Evolutionary conservation across 2,113 vertebrate genomes (phyloP).

Genomic region (Thryonomys swinderianus): DNA sequence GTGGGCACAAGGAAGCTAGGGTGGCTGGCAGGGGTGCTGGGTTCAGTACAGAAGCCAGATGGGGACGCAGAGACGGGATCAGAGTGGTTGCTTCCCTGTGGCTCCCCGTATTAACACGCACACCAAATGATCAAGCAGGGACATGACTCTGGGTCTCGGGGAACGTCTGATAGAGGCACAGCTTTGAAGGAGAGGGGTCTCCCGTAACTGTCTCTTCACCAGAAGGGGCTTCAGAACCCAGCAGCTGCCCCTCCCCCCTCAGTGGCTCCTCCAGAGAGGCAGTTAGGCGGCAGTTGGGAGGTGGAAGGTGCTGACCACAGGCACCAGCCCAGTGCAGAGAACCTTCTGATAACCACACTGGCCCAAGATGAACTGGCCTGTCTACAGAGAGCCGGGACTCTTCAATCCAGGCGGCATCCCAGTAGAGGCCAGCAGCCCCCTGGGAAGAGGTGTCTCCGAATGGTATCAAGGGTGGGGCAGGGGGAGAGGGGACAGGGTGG

Average conservation of each 20-base stretch:
- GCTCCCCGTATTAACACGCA: background rate
- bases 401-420: constrained; percentile 68
- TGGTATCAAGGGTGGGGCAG: constrained; percentile 50
- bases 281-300: constrained; percentile 78
- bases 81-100: background rate
- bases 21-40: background rate
- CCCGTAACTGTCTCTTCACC: constrained; percentile 40
- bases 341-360: constrained; percentile 42
- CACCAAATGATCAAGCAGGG: background rate
- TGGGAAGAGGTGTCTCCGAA: constrained; percentile 70
- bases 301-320: constrained; percentile 64
- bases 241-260: constrained; percentile 33
- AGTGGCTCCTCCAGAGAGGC: constrained; percentile 17
- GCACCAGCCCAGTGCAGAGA: constrained; percentile 59
- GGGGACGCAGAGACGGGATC: background rate
- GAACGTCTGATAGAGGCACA: too few relatives aligned
- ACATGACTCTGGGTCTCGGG: too few relatives aligned
- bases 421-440: constrained; percentile 63
- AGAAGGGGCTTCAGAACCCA: background rate
- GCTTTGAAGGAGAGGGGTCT: background rate
- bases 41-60: background rate
- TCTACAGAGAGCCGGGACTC: constrained; percentile 56
- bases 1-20: background rate
- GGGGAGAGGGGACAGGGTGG: background rate
- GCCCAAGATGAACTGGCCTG: constrained; percentile 75